Evolutionary conservation across 2,797 vertebrate genomes (phyloP), one percentile per base, ranked within the genome.

Genomic region (Chrysocyon brachyurus): DNA sequence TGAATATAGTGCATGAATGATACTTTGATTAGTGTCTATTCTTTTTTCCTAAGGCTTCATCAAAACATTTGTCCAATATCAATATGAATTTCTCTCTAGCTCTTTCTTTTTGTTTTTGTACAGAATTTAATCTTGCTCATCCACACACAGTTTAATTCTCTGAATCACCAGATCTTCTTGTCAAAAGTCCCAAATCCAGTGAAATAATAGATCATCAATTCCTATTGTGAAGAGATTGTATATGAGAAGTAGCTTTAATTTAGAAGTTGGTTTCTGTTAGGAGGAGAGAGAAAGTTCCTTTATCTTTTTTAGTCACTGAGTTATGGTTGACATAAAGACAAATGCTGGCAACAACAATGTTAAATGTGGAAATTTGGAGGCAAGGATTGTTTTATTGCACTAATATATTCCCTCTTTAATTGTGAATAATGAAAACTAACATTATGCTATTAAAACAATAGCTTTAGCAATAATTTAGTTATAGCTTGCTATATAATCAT

Each of bases 121-220:
- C 40, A 86, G 75, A 98, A 95, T 97, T 98, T 97, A 97, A 90
- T 98, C 83, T 97, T 96, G 82, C 83, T 98, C 36, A 92, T 98
- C 90, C 91, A 98, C 88, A 98, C 87, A 97, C 1, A 72, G 88
- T 98, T 98, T 98, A 98, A 98, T 99, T 98, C 97, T 98, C 91
- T 98, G 91, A 96, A 98, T 98, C 98, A 98, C 97, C 91, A 98
- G 96, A 98, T 98, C 90, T 97, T 98, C 97, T 98, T 98, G 96
- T 98, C 97, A 98, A 56, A 98, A 97, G 94, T 91, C 84, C 64
- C 96, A 93, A 98, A 98, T 73, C 33, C 92, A 90, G 77, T 98
- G 97, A 98, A 98, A 98, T 97, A 98, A 96, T 96, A 98, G 95
- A 98, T 98, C 97, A 98, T 98, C 97, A 98, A 98, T 98, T 98